These are phyloP conservation scores for Heliconius ethilla DNA, from an alignment of 2,888 invertebrate species.

Conservation along the genomic window DNA sequence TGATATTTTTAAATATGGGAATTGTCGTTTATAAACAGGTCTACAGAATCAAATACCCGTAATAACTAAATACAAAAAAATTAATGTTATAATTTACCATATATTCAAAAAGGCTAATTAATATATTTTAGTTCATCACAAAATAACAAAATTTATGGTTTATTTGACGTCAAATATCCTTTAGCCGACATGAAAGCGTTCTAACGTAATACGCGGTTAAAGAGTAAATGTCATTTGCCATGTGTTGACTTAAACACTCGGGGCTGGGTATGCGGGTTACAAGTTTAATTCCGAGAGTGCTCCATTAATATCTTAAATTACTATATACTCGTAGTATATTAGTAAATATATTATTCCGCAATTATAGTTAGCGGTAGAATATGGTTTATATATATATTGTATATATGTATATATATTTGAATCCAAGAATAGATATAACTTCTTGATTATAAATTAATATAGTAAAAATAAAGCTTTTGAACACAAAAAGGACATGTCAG, in stretches of 20 bases:
- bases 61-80: too few species aligned
- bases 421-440: too few species aligned
- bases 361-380: too few species aligned
- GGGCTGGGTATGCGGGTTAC: background rate
- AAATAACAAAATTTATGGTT: background rate
- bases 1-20: background rate
- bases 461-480: too few species aligned
- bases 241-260: conserved; percentile 17
- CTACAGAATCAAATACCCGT: too few species aligned
- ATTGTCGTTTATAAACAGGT: background rate
- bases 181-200: conserved; percentile 4
- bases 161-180: conserved; percentile 8
- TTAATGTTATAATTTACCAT: background rate
- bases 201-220: background rate
- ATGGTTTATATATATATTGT: too few species aligned
- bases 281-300: background rate
- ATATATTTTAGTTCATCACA: background rate
- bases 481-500: too few species aligned
- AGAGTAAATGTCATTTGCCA: conserved; percentile 23
- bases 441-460: too few species aligned
- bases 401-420: too few species aligned
- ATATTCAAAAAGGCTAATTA: background rate
- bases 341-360: background rate
- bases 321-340: background rate
- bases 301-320: background rate